Conservation (phyloP, 1,140 invertebrate genomes). For the Zaprionus lachaisei region DNA sequence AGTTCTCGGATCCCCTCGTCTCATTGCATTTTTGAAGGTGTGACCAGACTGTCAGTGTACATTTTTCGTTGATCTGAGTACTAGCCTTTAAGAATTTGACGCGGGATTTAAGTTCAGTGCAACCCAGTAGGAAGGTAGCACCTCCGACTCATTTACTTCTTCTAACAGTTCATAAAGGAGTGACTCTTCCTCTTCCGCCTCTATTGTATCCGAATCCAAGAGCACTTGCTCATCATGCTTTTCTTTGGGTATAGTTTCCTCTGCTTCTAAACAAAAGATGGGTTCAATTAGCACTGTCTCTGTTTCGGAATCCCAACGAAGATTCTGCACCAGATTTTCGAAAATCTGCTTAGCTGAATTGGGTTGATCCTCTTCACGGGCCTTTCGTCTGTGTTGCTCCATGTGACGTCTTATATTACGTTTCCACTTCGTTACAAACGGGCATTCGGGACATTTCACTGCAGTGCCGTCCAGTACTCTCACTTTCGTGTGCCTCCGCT, state of each 20-base stretch:
- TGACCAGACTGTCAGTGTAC: no score
- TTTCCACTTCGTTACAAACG: constrained; percentile 38
- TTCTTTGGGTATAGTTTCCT: neutral
- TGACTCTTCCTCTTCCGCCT: neutral
- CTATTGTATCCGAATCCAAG: neutral
- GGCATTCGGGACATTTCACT: constrained; percentile 28
- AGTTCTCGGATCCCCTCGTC: no score
- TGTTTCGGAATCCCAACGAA: neutral
- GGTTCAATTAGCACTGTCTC: neutral
- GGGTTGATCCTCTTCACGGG: neutral
- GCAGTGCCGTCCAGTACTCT: constrained; percentile 19
- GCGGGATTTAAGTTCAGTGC: neutral
- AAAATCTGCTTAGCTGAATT: constrained; percentile 5
- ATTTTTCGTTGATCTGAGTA: neutral
- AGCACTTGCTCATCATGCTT: neutral
- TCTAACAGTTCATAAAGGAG: constrained; percentile 5
- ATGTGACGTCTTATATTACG: constrained; percentile 35
- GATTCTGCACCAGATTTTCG: neutral
- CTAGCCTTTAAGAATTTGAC: neutral
- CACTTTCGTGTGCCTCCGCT: constrained; percentile 4
- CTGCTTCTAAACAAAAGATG: neutral
- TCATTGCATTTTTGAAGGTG: no score
- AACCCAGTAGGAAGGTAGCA: constrained; percentile 15
- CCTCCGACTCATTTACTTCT: neutral
- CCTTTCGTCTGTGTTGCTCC: constrained; percentile 9